Conservation (phyloP, 2,113 vertebrate species). For the Brachypodius melanocephalos region DNA sequence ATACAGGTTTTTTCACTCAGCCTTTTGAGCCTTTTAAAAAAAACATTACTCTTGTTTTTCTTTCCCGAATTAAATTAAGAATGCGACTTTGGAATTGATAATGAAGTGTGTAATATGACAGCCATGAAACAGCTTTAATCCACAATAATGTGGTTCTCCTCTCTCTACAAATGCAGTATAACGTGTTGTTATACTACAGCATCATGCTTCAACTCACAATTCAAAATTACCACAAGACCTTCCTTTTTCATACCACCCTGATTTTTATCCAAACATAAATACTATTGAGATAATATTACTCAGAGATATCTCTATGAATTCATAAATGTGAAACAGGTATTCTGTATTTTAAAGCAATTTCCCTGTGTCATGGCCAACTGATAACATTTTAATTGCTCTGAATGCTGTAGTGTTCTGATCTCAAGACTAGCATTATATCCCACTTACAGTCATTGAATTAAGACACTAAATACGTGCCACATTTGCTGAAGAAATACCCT, state of each 20-base stretch:
- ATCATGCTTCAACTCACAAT: not conserved
- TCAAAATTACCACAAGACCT: not conserved
- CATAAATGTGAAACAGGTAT: not conserved
- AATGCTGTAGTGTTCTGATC: not conserved
- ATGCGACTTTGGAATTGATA: not conserved
- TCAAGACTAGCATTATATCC: not conserved
- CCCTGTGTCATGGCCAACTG: not conserved
- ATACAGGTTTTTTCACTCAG: not conserved
- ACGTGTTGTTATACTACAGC: too few species aligned
- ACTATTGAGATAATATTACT: not conserved
- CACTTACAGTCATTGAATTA: not conserved
- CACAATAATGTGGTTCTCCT: not conserved
- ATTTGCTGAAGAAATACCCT: not conserved
- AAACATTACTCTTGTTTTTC: not conserved
- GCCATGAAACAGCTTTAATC: not conserved
- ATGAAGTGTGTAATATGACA: not conserved
- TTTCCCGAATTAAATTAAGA: not conserved
- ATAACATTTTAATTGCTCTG: slow-evolving; percentile 12
- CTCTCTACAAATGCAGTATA: not conserved
- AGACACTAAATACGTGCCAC: not conserved
- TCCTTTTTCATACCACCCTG: not conserved
- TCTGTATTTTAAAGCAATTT: not conserved
- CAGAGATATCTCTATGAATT: not conserved
- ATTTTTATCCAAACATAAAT: not conserved
- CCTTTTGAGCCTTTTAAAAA: not conserved